Base-by-base conservation (phyloP, 2,888 invertebrate species). In the Epinotia bilunana region DNA sequence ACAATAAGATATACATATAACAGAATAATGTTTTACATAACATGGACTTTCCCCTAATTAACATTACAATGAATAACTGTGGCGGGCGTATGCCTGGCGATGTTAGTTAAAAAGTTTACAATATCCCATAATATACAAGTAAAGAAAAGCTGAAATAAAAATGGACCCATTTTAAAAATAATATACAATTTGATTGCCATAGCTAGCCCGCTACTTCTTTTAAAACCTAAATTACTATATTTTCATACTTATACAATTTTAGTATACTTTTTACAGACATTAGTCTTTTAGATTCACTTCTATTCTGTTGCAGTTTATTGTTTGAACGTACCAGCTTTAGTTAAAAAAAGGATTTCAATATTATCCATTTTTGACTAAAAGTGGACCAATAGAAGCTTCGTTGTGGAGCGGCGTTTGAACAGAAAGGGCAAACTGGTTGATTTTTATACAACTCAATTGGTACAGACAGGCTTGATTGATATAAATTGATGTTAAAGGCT, bases 211-310 rank as follows among this genome's bases (percentile, higher is more conserved):
- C 77, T 78, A 79, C 78, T 76, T 79, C 74, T 78, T 84, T 84
- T 83, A 82, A 83, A 86, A 87, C 83, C 84, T 88, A 89, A 83
- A 82, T 80, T 83, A 83, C 84, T 79, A 83, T 80, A 78, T 83
- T 83, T 85, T 83, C 83, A 87, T 85, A 85, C 81, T 75, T 75
- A 75, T 67, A 84, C 79, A 86, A 79, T 78, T 80, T 88, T 86
- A 87, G 82, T 88, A 89, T 86, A 88, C 84, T 87, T 90, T 90
- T 86, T 88, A 90, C 87, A 89, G 86, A 87, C 84, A 81, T 75
- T 83, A 86, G 88, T 89, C 85, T 86, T 81, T 80, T 79, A 82
- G 85, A 82, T 81, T 83, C 79, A 80, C 76, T 77, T 80, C 46
- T 63, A 69, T 69, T 58, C 18, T 55, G 74, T 61, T 33, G 28